A percentile compares a stretch with the other conserved stretches of the same genome.
These are phyloP conservation scores for Phania funesta DNA, from an alignment of 2,888 invertebrate genomes.

Conservation along the genomic window DNA sequence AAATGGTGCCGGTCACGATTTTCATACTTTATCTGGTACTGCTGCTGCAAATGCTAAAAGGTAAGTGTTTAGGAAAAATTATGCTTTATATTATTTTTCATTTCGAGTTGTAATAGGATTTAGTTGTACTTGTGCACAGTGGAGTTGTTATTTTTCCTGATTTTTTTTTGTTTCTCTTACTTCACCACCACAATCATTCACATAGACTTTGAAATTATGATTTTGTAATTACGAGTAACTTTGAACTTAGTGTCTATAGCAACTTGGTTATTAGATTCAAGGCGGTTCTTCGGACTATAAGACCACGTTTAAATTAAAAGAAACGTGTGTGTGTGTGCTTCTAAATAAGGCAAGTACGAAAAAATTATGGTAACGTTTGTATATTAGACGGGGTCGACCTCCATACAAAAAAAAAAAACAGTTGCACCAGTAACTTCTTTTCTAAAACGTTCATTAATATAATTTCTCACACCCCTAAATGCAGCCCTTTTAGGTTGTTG, in stretches of 20 bases:
- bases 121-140: neutral
- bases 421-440: no score
- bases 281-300: neutral
- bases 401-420: no score
- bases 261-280: neutral
- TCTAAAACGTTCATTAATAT: no score
- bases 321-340: no score
- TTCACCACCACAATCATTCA: conserved; percentile 19
- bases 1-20: conserved; percentile 67
- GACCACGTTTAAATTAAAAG: neutral
- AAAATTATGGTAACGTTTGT: no score
- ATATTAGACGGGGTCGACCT: no score
- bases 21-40: conserved; percentile 62
- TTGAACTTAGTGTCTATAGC: conserved; percentile 49
- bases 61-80: conserved; percentile 70
- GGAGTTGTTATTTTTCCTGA: neutral
- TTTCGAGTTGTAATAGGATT: conserved; percentile 10
- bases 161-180: neutral
- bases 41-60: conserved; percentile 75
- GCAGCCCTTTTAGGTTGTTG: no score
- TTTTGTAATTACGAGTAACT: conserved; percentile 57
- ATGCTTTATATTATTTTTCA: neutral
- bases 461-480: no score
- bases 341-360: no score
- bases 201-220: conserved; percentile 30